These are phyloP conservation scores for Eurystomus gularis DNA, from an alignment of 2,113 vertebrate genomes.

Conservation along the genomic window DNA sequence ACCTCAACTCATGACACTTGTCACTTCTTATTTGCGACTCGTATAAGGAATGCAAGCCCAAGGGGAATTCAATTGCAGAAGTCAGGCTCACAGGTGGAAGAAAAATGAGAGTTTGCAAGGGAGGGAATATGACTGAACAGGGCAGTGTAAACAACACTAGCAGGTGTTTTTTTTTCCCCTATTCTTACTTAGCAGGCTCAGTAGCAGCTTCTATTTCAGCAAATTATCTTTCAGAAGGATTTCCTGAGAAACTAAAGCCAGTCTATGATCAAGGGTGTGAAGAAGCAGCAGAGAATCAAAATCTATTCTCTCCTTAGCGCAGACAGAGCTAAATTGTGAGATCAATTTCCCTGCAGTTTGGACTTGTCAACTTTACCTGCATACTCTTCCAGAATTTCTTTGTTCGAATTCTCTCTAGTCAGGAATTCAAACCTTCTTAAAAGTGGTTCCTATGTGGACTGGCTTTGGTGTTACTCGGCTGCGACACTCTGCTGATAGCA, in stretches of 20 bases:
- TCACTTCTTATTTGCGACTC: background rate
- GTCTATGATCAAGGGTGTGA: fast-evolving
- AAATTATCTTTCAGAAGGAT: background rate
- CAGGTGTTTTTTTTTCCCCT: fast-evolving
- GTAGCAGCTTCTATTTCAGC: background rate
- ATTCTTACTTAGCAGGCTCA: background rate
- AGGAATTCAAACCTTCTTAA: background rate
- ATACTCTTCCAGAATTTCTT: background rate
- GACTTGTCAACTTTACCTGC: background rate
- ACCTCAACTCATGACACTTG: background rate
- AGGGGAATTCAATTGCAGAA: background rate
- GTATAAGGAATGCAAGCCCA: background rate
- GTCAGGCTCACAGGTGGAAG: background rate
- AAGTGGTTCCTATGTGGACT: background rate
- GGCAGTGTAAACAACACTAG: background rate
- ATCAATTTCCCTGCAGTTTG: background rate
- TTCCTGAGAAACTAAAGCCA: background rate
- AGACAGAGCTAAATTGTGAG: background rate
- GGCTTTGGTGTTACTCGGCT: background rate
- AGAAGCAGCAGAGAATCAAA: background rate
- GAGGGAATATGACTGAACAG: background rate
- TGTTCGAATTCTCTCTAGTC: background rate
- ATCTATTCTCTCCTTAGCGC: background rate
- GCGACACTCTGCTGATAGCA: fast-evolving
- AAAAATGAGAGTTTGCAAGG: background rate